These are phyloP conservation scores for Cariama cristata DNA, from an alignment of 2,113 vertebrate species.

Conservation along the genomic window DNA sequence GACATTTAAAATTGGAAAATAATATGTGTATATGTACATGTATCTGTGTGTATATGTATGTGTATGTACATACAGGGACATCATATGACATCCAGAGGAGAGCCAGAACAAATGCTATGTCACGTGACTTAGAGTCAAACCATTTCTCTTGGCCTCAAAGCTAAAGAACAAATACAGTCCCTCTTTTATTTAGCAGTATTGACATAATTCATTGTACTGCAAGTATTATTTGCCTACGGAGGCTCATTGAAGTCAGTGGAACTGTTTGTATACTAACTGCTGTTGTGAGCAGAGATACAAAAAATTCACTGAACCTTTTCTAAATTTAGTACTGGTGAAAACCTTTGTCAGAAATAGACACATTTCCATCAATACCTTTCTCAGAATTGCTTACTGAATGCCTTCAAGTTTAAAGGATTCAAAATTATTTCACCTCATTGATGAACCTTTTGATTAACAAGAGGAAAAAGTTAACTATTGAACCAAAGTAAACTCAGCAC, in stretches of 20 bases:
- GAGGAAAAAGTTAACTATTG: not conserved
- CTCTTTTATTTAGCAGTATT: not conserved
- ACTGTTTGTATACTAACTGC: not conserved
- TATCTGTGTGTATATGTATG: too few species aligned
- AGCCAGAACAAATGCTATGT: not conserved
- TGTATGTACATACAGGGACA: not conserved
- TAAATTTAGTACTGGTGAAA: not conserved
- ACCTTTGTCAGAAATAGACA: not conserved
- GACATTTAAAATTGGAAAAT: not conserved
- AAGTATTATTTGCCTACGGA: not conserved
- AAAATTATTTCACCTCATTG: not conserved
- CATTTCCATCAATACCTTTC: not conserved
- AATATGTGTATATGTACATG: not conserved
- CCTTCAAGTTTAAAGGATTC: not conserved
- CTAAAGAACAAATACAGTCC: not conserved
- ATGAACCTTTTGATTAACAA: not conserved
- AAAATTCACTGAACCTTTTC: not conserved
- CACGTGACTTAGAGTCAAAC: not conserved
- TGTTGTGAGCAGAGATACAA: not conserved
- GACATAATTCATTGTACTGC: not conserved
- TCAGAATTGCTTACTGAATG: not conserved
- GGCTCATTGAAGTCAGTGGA: not conserved
- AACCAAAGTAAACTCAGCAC: not conserved
- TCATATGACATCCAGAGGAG: not conserved
- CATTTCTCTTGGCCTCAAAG: not conserved